A percentile compares a stretch with the other conserved stretches of the same genome.
Conservation (phyloP, 2,113 vertebrate genomes). For the Pterocles orientalis region DNA sequence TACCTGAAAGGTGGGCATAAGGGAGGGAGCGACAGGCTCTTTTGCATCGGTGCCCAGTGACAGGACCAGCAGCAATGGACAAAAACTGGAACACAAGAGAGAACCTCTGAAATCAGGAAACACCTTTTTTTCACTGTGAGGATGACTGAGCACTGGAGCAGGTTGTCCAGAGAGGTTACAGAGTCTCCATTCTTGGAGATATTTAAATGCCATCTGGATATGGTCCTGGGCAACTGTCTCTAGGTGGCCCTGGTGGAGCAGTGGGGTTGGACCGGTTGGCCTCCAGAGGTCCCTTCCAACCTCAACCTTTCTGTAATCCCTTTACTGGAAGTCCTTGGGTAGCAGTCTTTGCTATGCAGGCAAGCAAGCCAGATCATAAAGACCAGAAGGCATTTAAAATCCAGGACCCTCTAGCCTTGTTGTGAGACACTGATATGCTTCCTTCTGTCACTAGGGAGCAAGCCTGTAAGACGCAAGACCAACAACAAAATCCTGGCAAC, state of each 20-base stretch:
- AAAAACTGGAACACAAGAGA: too few species aligned
- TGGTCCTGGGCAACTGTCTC: background rate
- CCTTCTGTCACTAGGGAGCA: constrained; percentile 57
- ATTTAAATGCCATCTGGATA: fast-evolving
- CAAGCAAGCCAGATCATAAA: background rate
- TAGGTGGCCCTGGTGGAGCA: background rate
- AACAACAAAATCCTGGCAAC: constrained; percentile 58
- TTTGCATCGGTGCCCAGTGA: too few species aligned
- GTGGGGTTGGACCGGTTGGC: background rate
- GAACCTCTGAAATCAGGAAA: background rate
- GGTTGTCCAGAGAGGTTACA: background rate
- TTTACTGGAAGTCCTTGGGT: background rate
- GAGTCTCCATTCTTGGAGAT: background rate
- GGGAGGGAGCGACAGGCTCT: background rate
- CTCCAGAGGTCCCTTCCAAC: background rate
- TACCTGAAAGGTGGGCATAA: background rate
- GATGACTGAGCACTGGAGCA: background rate
- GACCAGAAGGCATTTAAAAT: background rate
- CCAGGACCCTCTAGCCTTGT: background rate
- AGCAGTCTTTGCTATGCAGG: background rate
- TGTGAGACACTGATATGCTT: fast-evolving
- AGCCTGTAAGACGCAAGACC: constrained; percentile 36
- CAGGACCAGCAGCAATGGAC: background rate
- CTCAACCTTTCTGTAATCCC: background rate
- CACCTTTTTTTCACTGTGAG: fast-evolving